Base-by-base conservation (phyloP, 2,797 vertebrate genomes). In the Gymnodraco acuticeps region DNA sequence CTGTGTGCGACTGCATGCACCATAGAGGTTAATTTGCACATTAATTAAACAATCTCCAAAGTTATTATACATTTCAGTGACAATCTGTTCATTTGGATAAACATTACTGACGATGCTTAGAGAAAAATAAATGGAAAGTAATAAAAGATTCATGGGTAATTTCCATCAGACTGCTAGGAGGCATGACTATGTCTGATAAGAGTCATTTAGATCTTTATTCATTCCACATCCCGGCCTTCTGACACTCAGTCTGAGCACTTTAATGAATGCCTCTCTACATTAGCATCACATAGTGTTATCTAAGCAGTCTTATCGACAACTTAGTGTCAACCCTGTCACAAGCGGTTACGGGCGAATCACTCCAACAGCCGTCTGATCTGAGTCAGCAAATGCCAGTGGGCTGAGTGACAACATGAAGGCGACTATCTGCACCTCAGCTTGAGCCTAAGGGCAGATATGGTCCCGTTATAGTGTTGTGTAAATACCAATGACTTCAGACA, bases 231-330 rank as follows among this genome's bases (percentile, higher is more conserved):
- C 3, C 27, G 17, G 54, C 51, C 64, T 53, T 66, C 33, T 63
- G 48, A 76, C 42, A 72, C 65, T 53, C 67, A 43, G 69, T 62
- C 50, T 74, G 58, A 75, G 55, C 53, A 62, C 64, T 77, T 70
- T 68, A 80, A 85, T 72, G 68, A 77, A 81, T 59, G 90, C 62
- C 82, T 75, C 64, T 85, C 53, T 23, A 62, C 72, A 81, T 92
- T 84, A 88, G 63, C 70, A 70, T 92, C 85, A 86, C 64, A 50
- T 38, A 27, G 73, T 42, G 77, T 84, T 83, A 75, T 86, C 77
- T 64, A 52, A 70, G 66, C 56, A 73, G 68, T 74, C 80, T 82
- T 81, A 85, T 85, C 54, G 27, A 64, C 82, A 84, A 75, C 85
- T 82, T 84, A 84, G 73, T 52, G 77, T 84, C 77, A 70, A 15